Evolutionary conservation across 1,140 invertebrate genomes (phyloP).

Genomic region (Drosophila ficusphila): DNA sequence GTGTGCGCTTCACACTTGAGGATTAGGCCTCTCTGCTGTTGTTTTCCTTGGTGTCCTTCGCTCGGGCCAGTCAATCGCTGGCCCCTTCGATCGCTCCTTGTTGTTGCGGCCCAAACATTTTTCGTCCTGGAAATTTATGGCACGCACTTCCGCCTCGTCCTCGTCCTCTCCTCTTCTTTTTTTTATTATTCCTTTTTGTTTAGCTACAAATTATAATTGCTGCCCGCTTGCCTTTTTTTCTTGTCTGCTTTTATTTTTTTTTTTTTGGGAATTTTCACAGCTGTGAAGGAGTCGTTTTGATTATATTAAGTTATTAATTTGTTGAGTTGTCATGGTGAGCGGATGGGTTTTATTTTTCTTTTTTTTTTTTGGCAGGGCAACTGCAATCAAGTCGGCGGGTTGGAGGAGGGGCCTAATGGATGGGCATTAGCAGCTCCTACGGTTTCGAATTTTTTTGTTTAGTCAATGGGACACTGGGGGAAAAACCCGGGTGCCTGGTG

Average conservation of each 20-base stretch:
- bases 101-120: conserved; percentile 64
- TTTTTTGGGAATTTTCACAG: conserved; percentile 81
- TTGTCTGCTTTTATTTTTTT: conserved; percentile 38
- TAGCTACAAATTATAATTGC: conserved; percentile 80
- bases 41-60: conserved; percentile 24
- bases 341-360: background rate
- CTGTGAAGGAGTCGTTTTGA: conserved; percentile 70
- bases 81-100: conserved; percentile 38
- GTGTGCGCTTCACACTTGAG: conserved; percentile 81
- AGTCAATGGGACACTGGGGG: conserved; percentile 37
- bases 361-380: conserved; percentile 2
- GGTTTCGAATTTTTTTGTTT: conserved; percentile 34
- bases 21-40: conserved; percentile 69
- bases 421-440: conserved; percentile 29
- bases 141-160: conserved; percentile 78
- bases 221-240: conserved; percentile 51
- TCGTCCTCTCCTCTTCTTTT: conserved; percentile 9
- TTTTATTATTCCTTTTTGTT: conserved; percentile 31
- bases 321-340: conserved; percentile 79
- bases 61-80: conserved; percentile 34
- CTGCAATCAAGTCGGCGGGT: background rate
- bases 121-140: conserved; percentile 78
- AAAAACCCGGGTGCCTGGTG: background rate
- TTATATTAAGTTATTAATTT: conserved; percentile 83
- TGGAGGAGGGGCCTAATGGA: conserved; percentile 18